phyloP scores from a whole-genome alignment of 1,140 invertebrate genomes.

The Paracyclopina nana region DNA sequence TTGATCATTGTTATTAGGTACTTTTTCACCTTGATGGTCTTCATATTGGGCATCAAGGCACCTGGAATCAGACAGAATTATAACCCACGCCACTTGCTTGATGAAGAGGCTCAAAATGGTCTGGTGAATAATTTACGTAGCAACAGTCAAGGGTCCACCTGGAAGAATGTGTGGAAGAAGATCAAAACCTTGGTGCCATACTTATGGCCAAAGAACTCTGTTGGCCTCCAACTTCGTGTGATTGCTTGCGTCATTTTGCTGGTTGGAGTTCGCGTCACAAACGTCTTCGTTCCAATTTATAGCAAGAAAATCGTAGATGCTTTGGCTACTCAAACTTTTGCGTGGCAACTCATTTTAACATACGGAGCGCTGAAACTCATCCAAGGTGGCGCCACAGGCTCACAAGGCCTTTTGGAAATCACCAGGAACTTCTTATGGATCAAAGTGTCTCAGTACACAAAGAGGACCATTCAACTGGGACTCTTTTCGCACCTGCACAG shows the following conservation, averaged over 20 bases:
- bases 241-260: slow-evolving; percentile 59
- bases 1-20: neutral
- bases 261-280: slow-evolving; percentile 58
- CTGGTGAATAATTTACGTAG: no score
- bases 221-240: slow-evolving; percentile 55
- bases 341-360: slow-evolving; percentile 71
- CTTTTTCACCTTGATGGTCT: slow-evolving; percentile 45
- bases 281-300: slow-evolving; percentile 81
- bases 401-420: slow-evolving; percentile 83
- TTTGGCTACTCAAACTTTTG: slow-evolving; percentile 32
- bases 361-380: slow-evolving; percentile 74
- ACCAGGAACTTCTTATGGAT: slow-evolving; percentile 81
- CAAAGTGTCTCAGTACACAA: slow-evolving; percentile 81
- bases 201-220: slow-evolving; percentile 74
- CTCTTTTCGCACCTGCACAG: slow-evolving; percentile 67
- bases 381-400: slow-evolving; percentile 70
- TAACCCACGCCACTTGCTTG: neutral
- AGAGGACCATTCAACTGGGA: slow-evolving; percentile 59
- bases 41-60: slow-evolving; percentile 63
- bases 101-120: neutral
- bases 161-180: slow-evolving; percentile 54
- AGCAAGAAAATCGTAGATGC: slow-evolving; percentile 59
- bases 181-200: slow-evolving; percentile 59
- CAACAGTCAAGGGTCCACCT: slow-evolving; percentile 43
- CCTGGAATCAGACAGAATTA: slow-evolving; percentile 47